These are phyloP conservation scores for Upupa epops DNA, from an alignment of 2,113 vertebrate genomes.

Conservation along the genomic window DNA sequence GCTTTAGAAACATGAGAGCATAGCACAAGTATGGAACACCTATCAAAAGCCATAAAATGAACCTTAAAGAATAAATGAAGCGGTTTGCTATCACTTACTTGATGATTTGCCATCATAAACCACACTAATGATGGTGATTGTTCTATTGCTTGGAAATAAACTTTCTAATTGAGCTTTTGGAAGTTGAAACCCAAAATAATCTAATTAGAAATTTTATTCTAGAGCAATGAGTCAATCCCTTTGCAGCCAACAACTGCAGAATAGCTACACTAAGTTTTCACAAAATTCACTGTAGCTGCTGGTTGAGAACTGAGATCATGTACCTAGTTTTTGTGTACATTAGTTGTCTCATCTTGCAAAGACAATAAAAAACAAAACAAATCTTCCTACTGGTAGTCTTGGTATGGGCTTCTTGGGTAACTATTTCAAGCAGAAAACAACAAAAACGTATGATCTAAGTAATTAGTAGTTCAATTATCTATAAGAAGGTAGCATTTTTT, in stretches of 20 bases:
- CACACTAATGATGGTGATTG: background rate
- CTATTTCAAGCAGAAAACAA: conserved; percentile 70
- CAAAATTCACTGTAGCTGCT: conserved; percentile 4
- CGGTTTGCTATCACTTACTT: background rate
- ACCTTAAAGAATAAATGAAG: background rate
- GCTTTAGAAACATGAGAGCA: background rate
- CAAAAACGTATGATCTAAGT: conserved; percentile 62
- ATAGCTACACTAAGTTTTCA: background rate
- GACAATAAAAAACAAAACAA: background rate
- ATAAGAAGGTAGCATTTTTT: conserved; percentile 36
- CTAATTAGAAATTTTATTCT: background rate
- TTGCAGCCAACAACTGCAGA: background rate
- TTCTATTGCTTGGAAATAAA: background rate
- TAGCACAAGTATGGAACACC: background rate
- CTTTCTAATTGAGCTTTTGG: background rate
- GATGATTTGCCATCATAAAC: background rate
- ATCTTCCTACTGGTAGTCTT: conserved; percentile 49
- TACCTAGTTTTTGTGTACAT: conserved; percentile 52
- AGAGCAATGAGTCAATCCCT: background rate
- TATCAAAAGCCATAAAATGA: background rate
- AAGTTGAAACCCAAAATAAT: background rate
- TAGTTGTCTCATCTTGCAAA: conserved; percentile 70
- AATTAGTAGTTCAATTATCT: conserved; percentile 74
- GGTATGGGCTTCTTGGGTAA: conserved; percentile 56
- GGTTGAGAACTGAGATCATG: conserved; percentile 29